Conservation (phyloP, 2,797 vertebrate species). For the Uromys caudimaculatus region DNA sequence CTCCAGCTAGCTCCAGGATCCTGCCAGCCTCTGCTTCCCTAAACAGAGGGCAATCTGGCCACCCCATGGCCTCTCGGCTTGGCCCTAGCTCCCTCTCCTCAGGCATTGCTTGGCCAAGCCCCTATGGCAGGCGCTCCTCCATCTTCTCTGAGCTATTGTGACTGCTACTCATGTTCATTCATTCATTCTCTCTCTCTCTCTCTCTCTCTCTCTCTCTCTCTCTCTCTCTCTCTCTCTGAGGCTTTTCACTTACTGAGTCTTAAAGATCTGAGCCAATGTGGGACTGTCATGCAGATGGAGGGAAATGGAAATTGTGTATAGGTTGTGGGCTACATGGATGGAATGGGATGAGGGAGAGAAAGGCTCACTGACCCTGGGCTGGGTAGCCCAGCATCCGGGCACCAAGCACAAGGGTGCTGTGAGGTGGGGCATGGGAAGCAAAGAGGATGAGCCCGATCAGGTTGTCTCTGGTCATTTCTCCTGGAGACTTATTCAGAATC, state of each 20-base stretch:
- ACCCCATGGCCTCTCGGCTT: slow-evolving; percentile 39
- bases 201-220: neutral
- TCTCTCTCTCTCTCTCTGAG: slow-evolving; percentile 47
- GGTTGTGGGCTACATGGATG: fast-evolving
- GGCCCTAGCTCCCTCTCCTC: slow-evolving; percentile 61
- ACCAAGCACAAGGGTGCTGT: neutral
- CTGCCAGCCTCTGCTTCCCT: slow-evolving; percentile 55
- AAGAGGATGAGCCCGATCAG: neutral
- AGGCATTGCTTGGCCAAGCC: slow-evolving; percentile 76
- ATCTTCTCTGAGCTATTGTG: slow-evolving; percentile 86
- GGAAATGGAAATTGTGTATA: neutral
- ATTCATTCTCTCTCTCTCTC: slow-evolving; percentile 57
- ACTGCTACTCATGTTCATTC: slow-evolving; percentile 86
- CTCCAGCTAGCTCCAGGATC: slow-evolving; percentile 67
- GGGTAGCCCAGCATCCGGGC: neutral
- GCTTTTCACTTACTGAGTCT: slow-evolving; percentile 83
- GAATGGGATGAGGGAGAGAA: neutral
- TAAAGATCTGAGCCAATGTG: slow-evolving; percentile 60
- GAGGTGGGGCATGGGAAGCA: neutral
- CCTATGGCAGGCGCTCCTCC: slow-evolving; percentile 85
- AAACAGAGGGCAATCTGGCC: slow-evolving; percentile 24
- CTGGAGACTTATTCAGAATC: neutral
- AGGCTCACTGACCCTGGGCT: neutral
- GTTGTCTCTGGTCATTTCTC: neutral
- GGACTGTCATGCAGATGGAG: neutral